A percentile compares a stretch with the other conserved stretches of the same genome.
Evolutionary conservation across 2,797 vertebrate genomes (phyloP).

Genomic region (Lithobates pipiens): DNA sequence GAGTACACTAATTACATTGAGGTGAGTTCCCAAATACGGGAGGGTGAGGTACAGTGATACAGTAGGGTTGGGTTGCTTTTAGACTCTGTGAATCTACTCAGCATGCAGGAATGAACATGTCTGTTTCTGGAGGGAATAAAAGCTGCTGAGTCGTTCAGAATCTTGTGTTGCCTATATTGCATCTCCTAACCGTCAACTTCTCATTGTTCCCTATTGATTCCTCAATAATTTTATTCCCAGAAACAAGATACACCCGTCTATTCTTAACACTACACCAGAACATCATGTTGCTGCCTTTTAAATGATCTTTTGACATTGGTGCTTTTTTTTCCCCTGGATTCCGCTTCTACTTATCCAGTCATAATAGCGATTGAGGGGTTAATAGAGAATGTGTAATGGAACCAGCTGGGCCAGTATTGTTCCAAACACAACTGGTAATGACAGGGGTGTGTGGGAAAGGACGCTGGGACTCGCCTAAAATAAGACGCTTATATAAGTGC

Average conservation of each 20-base stretch:
- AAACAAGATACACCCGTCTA: neutral
- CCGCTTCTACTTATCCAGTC: neutral
- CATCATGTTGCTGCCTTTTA: neutral
- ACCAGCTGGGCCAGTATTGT: constrained; percentile 47
- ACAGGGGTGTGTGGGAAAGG: constrained; percentile 52
- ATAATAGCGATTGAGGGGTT: constrained; percentile 12
- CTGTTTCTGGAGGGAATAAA: constrained; percentile 21
- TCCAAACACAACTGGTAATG: constrained; percentile 43
- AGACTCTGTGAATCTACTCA: constrained; percentile 29
- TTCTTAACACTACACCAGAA: neutral
- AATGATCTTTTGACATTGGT: too few relatives aligned
- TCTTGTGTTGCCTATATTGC: neutral
- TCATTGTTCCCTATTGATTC: constrained; percentile 20
- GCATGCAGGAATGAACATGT: constrained; percentile 29
- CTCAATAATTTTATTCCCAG: neutral
- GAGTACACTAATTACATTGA: neutral
- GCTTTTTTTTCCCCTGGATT: neutral
- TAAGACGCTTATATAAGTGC: constrained; percentile 42
- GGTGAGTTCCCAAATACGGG: neutral
- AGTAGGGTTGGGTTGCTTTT: constrained; percentile 31
- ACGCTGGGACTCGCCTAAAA: constrained; percentile 47
- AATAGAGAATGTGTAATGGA: constrained; percentile 17
- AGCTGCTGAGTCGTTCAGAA: constrained; percentile 37
- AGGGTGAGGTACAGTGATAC: constrained; percentile 46
- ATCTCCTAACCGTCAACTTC: neutral